Evolutionary conservation across 2,888 invertebrate genomes (phyloP).

Genomic region (Leptinotarsa peninsularis): DNA sequence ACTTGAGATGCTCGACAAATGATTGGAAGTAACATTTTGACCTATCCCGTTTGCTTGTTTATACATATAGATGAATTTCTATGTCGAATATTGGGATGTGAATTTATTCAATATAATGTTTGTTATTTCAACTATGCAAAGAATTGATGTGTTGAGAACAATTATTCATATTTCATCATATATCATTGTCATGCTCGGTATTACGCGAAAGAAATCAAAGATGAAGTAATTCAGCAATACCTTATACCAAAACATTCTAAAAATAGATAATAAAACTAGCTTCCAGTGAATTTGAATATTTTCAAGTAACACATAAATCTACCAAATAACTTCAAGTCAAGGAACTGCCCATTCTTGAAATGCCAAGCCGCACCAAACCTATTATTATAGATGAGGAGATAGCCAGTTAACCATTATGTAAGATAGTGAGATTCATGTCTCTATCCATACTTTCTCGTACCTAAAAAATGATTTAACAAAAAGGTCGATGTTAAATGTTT

Average conservation of each 20-base stretch:
- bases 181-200: no score
- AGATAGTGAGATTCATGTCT: background rate
- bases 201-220: background rate
- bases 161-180: no score
- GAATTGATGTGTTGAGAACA: no score
- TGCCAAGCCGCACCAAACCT: background rate
- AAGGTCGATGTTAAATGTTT: background rate
- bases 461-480: background rate
- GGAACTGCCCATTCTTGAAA: constrained; percentile 4
- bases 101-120: no score
- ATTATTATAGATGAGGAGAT: background rate
- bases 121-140: no score
- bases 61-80: no score
- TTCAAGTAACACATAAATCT: background rate
- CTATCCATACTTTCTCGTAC: background rate
- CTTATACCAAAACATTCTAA: background rate
- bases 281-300: background rate
- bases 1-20: no score
- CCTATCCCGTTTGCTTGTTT: no score
- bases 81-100: no score
- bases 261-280: no score
- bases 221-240: background rate
- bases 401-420: background rate
- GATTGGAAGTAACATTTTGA: no score
- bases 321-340: background rate